Base-by-base conservation (phyloP, 1,140 invertebrate genomes). In the Matsumurasca onukii region DNA sequence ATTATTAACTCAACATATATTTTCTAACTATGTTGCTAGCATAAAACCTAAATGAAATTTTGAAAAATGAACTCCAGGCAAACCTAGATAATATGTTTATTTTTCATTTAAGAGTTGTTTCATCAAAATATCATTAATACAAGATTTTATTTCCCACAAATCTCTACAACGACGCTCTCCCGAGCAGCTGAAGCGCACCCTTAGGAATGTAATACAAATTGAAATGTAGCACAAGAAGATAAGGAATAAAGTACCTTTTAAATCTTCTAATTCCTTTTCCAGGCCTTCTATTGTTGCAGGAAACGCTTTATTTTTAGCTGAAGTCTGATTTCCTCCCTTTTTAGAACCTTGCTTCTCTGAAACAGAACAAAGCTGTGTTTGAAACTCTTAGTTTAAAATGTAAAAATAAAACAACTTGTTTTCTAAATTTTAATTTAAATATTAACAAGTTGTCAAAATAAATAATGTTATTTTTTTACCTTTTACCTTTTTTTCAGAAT, bases 241-340 rank as follows among this genome's bases (percentile, higher is more conserved):
- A 62, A 5, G n/a, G 9, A 24, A 27, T 27, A 22, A 66, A 13
- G 15, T 29, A 55, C 51, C 65, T 67, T 52, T 55, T 17, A 55
- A 30, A 30, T 67, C 51, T 17, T 48, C 30, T 30, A 55, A 29
- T 52, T 55, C 48, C 30, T 67, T 67, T 67, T 55, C 65, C 3
- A 57, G 31, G n/a, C 48, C 48, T 29, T 67, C 48, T 52, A 67
- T 27, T 3, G 48, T 67, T 5, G n/a, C 3, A 3, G 51, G 51
- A 30, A 67, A 67, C 1, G 25, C n/a, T 30, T 52, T 52, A 17
- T 31, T 67, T 67, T 31, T 34, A 48, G 20, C 17, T 17, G 15
- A 22, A 31, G 20, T 52, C 22, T 52, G 13, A 12, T 9, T 12
- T 12, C 9, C 9, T n/a, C 49, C 49, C 22, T 52, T 52, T 24